Conservation (phyloP, 2,888 invertebrate genomes). For the Taphrorychus bicolor region DNA sequence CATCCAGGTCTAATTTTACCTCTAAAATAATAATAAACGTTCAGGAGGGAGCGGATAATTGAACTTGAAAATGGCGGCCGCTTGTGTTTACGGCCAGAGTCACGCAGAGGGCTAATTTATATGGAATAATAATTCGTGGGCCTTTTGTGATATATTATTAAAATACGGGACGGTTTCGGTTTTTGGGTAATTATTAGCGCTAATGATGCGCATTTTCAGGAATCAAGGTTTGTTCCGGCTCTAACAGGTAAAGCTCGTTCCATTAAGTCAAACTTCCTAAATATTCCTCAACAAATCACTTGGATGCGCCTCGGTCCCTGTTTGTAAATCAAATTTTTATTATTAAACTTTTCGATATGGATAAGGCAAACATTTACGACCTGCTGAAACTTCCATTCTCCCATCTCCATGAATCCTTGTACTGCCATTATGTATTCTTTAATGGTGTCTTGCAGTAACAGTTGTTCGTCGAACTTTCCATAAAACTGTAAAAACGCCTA, state of each 20-base stretch:
- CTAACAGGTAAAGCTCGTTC: no score
- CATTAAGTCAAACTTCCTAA: no score
- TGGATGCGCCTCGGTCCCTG: background rate
- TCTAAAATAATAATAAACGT: background rate
- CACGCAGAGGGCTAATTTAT: slow-evolving; percentile 3
- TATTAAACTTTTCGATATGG: background rate
- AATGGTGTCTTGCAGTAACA: slow-evolving; percentile 13
- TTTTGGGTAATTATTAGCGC: background rate
- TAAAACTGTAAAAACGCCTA: slow-evolving; percentile 17
- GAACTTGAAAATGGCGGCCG: background rate
- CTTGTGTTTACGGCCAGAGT: slow-evolving; percentile 3
- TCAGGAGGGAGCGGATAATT: background rate
- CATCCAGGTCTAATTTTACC: background rate
- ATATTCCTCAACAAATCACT: background rate
- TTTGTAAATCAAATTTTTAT: background rate
- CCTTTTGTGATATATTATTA: background rate
- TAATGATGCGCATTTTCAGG: background rate
- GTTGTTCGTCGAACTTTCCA: slow-evolving; percentile 20
- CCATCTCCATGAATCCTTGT: slow-evolving; percentile 6
- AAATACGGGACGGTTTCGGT: no score
- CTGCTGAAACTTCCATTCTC: slow-evolving; percentile 2
- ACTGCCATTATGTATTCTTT: slow-evolving; percentile 8
- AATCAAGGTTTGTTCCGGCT: no score
- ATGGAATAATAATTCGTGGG: background rate
- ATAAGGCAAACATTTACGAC: slow-evolving; percentile 3